phyloP scores from a whole-genome alignment of 2,797 vertebrate species.

The Pristis pectinata region DNA sequence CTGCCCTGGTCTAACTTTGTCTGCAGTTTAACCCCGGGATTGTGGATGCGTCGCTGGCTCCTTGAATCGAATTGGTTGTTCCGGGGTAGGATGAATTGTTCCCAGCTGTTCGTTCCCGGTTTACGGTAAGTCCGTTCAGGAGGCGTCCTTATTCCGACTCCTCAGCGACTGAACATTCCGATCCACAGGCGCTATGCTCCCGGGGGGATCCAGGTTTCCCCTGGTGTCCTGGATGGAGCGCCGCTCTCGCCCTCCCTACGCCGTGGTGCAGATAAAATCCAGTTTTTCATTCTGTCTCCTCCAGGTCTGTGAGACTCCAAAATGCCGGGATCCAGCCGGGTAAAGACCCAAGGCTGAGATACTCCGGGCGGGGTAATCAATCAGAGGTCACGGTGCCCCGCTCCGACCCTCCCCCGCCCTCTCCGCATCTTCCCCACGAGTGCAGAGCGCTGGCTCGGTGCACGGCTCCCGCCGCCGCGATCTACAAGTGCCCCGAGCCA shows the following conservation, averaged over 20 bases:
- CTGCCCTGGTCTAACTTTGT: neutral
- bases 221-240: neutral
- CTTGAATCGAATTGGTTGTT: neutral
- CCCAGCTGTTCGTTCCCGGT: neutral
- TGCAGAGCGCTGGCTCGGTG: neutral
- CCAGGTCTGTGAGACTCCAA: neutral
- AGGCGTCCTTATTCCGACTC: neutral
- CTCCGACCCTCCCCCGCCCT: neutral
- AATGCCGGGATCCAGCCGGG: neutral
- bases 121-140: neutral
- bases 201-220: neutral
- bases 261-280: neutral
- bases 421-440: neutral
- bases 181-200: neutral
- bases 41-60: neutral
- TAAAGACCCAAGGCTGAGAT: too few relatives aligned
- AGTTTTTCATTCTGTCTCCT: neutral
- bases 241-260: conserved; percentile 6
- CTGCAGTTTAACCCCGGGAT: neutral
- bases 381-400: neutral
- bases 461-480: neutral
- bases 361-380: neutral
- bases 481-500: neutral
- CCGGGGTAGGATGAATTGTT: neutral
- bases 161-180: neutral